These are phyloP conservation scores for Calliopum simillimum DNA, from an alignment of 2,888 invertebrate species.

Conservation along the genomic window DNA sequence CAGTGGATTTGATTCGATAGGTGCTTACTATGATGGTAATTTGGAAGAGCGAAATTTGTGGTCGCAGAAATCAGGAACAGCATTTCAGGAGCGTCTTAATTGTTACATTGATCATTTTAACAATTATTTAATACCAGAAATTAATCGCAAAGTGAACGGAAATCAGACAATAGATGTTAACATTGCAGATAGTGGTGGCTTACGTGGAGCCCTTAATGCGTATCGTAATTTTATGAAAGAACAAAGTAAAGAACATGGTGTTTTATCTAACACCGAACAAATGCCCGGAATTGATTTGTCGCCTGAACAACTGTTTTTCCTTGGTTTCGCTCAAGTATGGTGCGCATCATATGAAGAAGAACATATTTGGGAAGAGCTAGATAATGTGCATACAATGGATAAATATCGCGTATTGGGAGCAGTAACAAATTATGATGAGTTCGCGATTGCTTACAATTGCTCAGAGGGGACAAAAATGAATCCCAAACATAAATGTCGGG, in stretches of 20 bases:
- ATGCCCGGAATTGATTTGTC: constrained; percentile 60
- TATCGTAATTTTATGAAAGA: constrained; percentile 56
- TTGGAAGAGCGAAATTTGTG: constrained; percentile 56
- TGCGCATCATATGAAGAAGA: constrained; percentile 59
- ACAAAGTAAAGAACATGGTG: constrained; percentile 22
- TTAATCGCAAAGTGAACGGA: constrained; percentile 59
- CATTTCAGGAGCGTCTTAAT: constrained; percentile 54
- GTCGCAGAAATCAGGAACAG: constrained; percentile 54
- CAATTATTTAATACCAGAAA: constrained; percentile 57
- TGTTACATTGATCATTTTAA: constrained; percentile 59
- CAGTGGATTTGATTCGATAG: constrained; percentile 60
- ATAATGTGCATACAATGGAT: constrained; percentile 58
- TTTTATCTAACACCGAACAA: constrained; percentile 49
- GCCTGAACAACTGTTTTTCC: constrained; percentile 61
- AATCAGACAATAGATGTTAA: constrained; percentile 59
- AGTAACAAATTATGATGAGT: constrained; percentile 59
- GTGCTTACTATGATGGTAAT: constrained; percentile 52
- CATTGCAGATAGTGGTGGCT: constrained; percentile 62
- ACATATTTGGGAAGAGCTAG: constrained; percentile 60
- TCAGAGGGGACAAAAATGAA: constrained; percentile 59
- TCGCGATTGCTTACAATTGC: constrained; percentile 56
- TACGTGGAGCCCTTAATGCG: constrained; percentile 54
- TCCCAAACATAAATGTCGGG: constrained; percentile 54
- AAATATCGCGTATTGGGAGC: constrained; percentile 61
- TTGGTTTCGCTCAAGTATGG: constrained; percentile 62